These are phyloP conservation scores for Oryzias curvinotus DNA, from an alignment of 2,113 vertebrate species.

Conservation along the genomic window DNA sequence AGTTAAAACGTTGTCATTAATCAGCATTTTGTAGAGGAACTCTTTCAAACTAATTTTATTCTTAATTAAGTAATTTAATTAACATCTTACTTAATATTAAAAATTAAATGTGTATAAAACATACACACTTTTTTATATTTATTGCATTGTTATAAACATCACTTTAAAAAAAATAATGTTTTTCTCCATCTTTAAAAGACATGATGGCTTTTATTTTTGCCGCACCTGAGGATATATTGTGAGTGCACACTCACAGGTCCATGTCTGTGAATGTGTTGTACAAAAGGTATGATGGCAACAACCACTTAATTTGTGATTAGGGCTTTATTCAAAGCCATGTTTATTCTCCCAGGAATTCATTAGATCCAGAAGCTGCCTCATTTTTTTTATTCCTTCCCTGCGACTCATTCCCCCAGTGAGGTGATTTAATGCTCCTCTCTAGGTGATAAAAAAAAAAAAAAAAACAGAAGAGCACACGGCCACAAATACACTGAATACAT, in stretches of 20 bases:
- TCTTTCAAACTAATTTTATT: slow-evolving; percentile 41
- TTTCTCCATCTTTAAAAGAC: too few species aligned
- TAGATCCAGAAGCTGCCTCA: slow-evolving; percentile 80
- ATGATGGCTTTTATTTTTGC: slow-evolving; percentile 46
- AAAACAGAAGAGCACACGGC: slow-evolving; percentile 79
- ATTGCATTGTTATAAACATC: too few species aligned
- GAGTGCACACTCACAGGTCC: slow-evolving; percentile 61
- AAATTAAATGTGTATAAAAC: too few species aligned
- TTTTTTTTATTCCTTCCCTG: slow-evolving; percentile 65
- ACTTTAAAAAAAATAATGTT: too few species aligned
- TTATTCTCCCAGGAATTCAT: slow-evolving; percentile 85
- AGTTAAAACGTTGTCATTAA: slow-evolving; percentile 35
- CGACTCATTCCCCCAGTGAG: slow-evolving; percentile 81
- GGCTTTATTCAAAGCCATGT: slow-evolving; percentile 81
- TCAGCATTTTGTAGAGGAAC: slow-evolving; percentile 4
- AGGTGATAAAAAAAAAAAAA: slow-evolving; percentile 76
- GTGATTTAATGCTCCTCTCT: slow-evolving; percentile 83
- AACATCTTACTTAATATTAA: slow-evolving; percentile 6
- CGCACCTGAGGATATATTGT: slow-evolving; percentile 60
- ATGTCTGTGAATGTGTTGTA: slow-evolving; percentile 68
- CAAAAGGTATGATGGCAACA: slow-evolving; percentile 77
- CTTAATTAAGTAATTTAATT: slow-evolving; percentile 25
- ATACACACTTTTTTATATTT: too few species aligned
- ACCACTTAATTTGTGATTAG: slow-evolving; percentile 83
- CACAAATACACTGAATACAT: slow-evolving; percentile 84